A percentile compares a stretch with the other conserved stretches of the same genome.
Evolutionary conservation across 2,888 invertebrate species (phyloP).

Genomic region (Xylocampa areola): DNA sequence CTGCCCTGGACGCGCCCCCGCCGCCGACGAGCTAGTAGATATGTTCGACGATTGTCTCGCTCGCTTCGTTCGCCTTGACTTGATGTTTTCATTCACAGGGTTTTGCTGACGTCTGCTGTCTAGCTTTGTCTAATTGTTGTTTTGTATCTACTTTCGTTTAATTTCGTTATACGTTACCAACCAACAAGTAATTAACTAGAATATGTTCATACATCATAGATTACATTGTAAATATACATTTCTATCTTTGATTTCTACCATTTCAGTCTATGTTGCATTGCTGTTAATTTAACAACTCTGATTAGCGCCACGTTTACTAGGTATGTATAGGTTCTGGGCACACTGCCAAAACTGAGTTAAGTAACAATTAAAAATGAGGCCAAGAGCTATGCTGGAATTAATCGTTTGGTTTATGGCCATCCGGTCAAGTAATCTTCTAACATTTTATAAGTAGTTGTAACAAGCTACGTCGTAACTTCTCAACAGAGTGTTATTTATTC

Average conservation of each 20-base stretch:
- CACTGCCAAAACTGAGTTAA: constrained; percentile 24
- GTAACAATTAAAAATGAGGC: constrained; percentile 30
- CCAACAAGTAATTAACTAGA: constrained; percentile 29
- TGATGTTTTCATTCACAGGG: constrained; percentile 86
- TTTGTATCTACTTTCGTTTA: constrained; percentile 73
- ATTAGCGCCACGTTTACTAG: constrained; percentile 27
- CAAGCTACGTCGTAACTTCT: no score
- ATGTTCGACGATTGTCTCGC: constrained; percentile 76
- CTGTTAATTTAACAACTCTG: constrained; percentile 32
- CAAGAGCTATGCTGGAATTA: constrained; percentile 23
- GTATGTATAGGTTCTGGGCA: no score
- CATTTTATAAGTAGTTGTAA: constrained; percentile 7
- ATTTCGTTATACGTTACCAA: constrained; percentile 60
- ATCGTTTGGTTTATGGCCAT: constrained; percentile 19
- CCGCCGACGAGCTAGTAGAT: constrained; percentile 66
- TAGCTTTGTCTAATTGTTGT: constrained; percentile 66
- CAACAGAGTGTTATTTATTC: no score
- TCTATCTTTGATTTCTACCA: constrained; percentile 21
- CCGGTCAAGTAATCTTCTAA: constrained; percentile 8
- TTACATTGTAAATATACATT: no score
- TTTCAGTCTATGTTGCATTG: constrained; percentile 40
- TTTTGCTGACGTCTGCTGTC: constrained; percentile 77
- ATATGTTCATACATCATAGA: constrained; percentile 31
- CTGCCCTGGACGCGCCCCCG: constrained; percentile 60
- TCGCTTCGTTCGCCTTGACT: constrained; percentile 71